Base-by-base conservation (phyloP, 2,888 invertebrate genomes). In the Apodemia mormo region DNA sequence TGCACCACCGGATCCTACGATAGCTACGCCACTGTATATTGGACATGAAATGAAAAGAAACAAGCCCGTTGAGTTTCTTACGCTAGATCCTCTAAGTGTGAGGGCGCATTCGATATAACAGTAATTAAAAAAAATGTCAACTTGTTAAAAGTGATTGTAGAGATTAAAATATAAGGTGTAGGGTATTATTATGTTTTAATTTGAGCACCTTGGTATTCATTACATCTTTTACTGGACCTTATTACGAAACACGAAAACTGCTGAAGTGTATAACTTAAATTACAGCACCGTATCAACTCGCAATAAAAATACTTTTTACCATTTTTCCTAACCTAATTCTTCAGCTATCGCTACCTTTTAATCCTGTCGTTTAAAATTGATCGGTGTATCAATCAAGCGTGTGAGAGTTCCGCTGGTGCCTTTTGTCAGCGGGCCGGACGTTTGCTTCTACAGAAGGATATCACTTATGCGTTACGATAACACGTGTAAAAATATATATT, bases 301-400 rank as follows among this genome's bases (percentile, higher is more conserved):
- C 3, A 4, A 49, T 9, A 49, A 49, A 49, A 49, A 14, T 49
- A 49, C 49, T 12, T 30, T 30, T 30, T 10, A 4, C 10, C 33
- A 9, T 30, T 12, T 58, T 58, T 33, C 30, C 12, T 30, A 1
- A 33, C 30, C 10, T n/a, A 22, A 56, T 12, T 58, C 1, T 12
- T 4, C 33, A 10, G 58, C 12, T 61, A 61, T 61, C 61, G 61
- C 61, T 14, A 14, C 61, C 33, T 7, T 61, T 61, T 61, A 61
- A 61, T 61, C 61, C 33, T 14, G 61, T 12, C 61, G 61, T 14
- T 61, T 61, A 61, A 61, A 61, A 61, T 61, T 61, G 61, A 61
- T 61, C 61, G 61, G 61, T 5, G 33, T 14, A 61, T 61, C 61
- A 61, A 61, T 61, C 61, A 61, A 10, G 12, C 12, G 33, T 12